phyloP scores from a whole-genome alignment of 1,140 invertebrate species.

The Sinonovacula constricta region DNA sequence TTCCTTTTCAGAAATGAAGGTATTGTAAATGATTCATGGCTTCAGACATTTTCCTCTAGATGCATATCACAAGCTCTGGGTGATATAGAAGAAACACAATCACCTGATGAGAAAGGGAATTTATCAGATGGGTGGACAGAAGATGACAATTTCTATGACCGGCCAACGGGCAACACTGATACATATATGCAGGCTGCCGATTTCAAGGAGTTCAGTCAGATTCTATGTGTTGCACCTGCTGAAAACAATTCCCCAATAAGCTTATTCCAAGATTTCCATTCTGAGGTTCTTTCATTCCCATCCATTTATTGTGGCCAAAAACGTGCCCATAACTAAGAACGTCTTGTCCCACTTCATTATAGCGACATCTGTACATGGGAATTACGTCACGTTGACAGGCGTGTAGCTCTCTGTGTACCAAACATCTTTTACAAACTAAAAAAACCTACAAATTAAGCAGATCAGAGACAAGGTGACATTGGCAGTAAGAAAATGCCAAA shows the following conservation, averaged over 20 bases:
- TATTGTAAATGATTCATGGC: conserved; percentile 7
- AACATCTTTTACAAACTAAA: conserved; percentile 58
- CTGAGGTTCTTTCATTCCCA: conserved; percentile 29
- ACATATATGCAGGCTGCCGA: conserved; percentile 24
- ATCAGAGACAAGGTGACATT: too few relatives aligned
- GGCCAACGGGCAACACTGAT: conserved; percentile 15
- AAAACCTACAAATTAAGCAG: too few relatives aligned
- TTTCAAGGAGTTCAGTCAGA: conserved; percentile 36
- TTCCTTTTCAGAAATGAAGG: conserved; percentile 14
- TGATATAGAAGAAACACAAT: background rate
- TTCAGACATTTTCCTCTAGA: too few relatives aligned
- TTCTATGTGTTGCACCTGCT: conserved; percentile 39
- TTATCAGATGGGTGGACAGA: conserved; percentile 12
- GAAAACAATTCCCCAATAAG: conserved; percentile 41
- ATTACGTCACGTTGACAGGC: conserved; percentile 37
- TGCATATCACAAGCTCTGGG: conserved; percentile 3
- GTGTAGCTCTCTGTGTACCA: conserved; percentile 37
- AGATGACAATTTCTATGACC: conserved; percentile 21
- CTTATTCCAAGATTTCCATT: conserved; percentile 42
- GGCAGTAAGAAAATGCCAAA: conserved; percentile 39
- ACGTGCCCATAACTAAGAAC: conserved; percentile 14
- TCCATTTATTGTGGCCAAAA: conserved; percentile 46
- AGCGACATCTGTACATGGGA: conserved; percentile 46
- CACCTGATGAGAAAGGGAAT: background rate
- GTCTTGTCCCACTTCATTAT: conserved; percentile 35